Evolutionary conservation across 2,113 vertebrate species (phyloP), one percentile per base, ranked within the genome.

Genomic region (Gymnocephalus cernua): DNA sequence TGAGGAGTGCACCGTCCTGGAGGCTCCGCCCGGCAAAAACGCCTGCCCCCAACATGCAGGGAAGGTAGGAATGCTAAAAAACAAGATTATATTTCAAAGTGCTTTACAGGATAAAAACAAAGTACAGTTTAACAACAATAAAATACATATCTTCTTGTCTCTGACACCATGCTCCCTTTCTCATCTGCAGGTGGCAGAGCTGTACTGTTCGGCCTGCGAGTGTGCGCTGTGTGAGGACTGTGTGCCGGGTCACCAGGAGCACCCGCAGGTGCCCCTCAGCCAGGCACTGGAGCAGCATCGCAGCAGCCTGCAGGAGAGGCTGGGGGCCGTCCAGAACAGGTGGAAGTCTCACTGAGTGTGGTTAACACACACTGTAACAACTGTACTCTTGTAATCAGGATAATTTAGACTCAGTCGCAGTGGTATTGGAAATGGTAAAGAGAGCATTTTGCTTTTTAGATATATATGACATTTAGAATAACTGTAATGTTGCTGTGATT

Each of bases 141-240:
- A 9, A 41, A 41, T 41, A 41, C 11, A n/a, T n/a, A n/a, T 18
- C 10, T 51, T 10, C 16, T 47, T 56, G 45, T 50, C 48, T 25
- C 27, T 35, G 18, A 18, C 41, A 32, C 23, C 48, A 21, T 62
- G 23, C 27, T 57, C 16, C 1, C 13, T 27, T 4, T 19, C 35
- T 58, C 13, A 0, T n/a, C 59, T 51, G 35, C 89, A 99, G 98
- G 96, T 97, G 86, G 95, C 96, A 88, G 96, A 96, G n/a, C 95
- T 97, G 84, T 99, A 96, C 89, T 99, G 98, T 91, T 94, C 95
- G 58, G 93, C 94, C 61, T 99, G 98, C 9, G 95, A 96, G 89
- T 96, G 95, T 12, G 94, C 96, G 10, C 96, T 99, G 95, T 99
- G 98, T 92, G 96, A 94, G 23, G 97, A 99, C 80, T 99, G 98